These are phyloP conservation scores for Girardia tigrina DNA, from an alignment of 2,888 invertebrate species.

Conservation along the genomic window DNA sequence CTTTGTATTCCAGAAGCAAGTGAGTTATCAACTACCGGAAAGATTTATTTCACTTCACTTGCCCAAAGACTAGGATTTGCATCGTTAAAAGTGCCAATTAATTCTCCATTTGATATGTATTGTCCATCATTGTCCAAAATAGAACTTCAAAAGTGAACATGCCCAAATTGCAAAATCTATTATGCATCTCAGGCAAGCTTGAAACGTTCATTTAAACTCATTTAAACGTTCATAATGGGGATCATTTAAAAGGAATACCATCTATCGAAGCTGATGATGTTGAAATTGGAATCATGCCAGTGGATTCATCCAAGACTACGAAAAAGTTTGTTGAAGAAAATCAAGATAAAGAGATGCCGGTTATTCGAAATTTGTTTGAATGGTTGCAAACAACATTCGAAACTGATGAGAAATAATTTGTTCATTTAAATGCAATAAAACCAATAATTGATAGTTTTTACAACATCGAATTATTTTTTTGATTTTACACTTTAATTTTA, in stretches of 20 bases:
- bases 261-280: background rate
- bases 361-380: background rate
- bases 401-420: too few relatives aligned
- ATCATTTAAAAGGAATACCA: background rate
- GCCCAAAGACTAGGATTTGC: background rate
- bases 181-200: background rate
- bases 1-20: background rate
- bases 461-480: too few relatives aligned
- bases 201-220: too few relatives aligned
- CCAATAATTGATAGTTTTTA: too few relatives aligned
- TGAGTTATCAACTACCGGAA: background rate
- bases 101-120: background rate
- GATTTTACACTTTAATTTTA: too few relatives aligned
- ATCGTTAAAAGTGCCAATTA: background rate
- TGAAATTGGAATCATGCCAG: too few relatives aligned
- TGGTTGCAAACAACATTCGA: background rate
- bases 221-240: background rate
- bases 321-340: background rate
- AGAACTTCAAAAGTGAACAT: background rate
- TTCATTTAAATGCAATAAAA: too few relatives aligned
- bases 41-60: background rate
- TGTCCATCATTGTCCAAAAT: background rate
- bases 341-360: background rate
- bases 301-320: background rate
- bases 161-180: constrained; percentile 2